Percentiles rank a stretch among this genome's conserved stretches.
These are phyloP conservation scores for Acromyrmex heyeri DNA, from an alignment of 1,140 invertebrate genomes.

Conservation along the genomic window DNA sequence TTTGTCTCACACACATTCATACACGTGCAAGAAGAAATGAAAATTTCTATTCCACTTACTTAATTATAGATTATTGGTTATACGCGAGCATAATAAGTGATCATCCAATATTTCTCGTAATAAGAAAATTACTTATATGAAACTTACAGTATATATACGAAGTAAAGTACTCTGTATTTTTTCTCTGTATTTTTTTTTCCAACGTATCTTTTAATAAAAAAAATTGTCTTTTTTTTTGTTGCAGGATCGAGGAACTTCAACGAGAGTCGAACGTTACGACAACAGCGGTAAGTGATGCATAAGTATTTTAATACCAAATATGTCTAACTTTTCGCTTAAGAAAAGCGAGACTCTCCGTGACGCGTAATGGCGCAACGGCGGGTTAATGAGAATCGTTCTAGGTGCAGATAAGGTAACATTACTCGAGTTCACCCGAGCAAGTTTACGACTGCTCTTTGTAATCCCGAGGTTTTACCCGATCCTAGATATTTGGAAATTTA, in stretches of 20 bases:
- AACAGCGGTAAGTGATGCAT: conserved; percentile 57
- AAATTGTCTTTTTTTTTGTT: conserved; percentile 35
- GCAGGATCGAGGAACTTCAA: conserved; percentile 32
- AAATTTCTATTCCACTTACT: conserved; percentile 16
- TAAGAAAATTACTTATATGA: neutral
- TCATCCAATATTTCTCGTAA: neutral
- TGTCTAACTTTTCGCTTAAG: conserved; percentile 42
- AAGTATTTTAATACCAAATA: conserved; percentile 60
- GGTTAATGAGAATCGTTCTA: conserved; percentile 63
- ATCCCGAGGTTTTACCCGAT: conserved; percentile 52
- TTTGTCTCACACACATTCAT: neutral
- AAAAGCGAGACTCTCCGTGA: conserved; percentile 27
- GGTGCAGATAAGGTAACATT: conserved; percentile 59
- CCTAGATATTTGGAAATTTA: conserved; percentile 67
- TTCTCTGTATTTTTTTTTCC: neutral
- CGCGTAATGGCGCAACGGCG: conserved; percentile 46
- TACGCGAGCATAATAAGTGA: neutral
- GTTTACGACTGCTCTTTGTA: conserved; percentile 66
- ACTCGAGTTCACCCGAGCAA: conserved; percentile 44
- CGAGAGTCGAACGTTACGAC: conserved; percentile 19
- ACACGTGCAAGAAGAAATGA: conserved; percentile 5
- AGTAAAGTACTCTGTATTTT: neutral
- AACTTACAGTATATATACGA: neutral
- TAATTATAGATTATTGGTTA: neutral
- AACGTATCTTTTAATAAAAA: conserved; percentile 27